Evolutionary conservation across 2,113 vertebrate species (phyloP).

Genomic region (Caranx ignobilis): DNA sequence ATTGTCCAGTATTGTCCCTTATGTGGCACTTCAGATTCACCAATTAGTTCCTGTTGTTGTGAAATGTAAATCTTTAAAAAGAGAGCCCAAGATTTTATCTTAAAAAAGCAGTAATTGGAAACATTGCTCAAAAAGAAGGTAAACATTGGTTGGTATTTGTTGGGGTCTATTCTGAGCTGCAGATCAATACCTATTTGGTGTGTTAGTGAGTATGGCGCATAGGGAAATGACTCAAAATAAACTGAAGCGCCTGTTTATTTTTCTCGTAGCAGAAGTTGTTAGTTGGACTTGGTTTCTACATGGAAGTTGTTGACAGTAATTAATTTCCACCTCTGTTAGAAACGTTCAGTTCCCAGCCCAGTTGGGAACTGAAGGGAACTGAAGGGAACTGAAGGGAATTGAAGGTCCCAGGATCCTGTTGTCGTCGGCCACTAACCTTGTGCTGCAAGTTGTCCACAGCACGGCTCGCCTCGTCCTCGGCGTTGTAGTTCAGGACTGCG

Average conservation of each 20-base stretch:
- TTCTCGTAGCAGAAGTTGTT: background rate
- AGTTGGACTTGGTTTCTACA: background rate
- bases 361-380: no score
- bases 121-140: background rate
- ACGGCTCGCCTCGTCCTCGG: slow-evolving; percentile 91
- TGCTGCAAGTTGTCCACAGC: slow-evolving; percentile 95
- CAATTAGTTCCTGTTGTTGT: background rate
- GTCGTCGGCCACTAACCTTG: slow-evolving; percentile 85
- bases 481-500: slow-evolving; percentile 95
- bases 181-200: background rate
- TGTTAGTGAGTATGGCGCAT: background rate
- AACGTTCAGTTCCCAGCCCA: no score
- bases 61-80: background rate
- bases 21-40: background rate
- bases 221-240: background rate
- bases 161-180: background rate
- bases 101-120: background rate
- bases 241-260: background rate
- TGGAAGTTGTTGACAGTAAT: background rate
- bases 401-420: background rate
- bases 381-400: no score
- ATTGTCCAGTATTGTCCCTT: background rate
- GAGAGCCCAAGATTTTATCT: background rate
- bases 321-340: no score
- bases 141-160: background rate